Percentiles rank a stretch among this genome's conserved stretches.
Conservation (phyloP, 1,140 invertebrate species). For the Macrobrachium nipponense region DNA sequence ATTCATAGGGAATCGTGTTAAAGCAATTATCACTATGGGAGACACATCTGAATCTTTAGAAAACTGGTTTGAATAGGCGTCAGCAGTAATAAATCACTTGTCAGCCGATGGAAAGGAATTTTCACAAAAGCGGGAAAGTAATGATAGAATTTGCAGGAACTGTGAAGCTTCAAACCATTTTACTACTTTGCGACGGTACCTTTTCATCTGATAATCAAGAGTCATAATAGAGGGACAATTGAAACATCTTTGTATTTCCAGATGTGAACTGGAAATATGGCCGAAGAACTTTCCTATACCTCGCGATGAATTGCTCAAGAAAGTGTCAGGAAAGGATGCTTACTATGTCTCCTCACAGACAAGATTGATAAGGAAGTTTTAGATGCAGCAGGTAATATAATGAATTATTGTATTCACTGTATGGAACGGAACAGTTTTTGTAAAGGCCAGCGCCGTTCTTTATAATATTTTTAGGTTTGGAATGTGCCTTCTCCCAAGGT, state of each 20-base stretch:
- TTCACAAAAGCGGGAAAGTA: background rate
- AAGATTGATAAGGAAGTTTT: slow-evolving; percentile 87
- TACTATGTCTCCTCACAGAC: slow-evolving; percentile 87
- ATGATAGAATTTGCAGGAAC: slow-evolving; percentile 22
- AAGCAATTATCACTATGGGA: too few relatives aligned
- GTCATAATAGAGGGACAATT: too few relatives aligned
- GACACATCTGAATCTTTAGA: too few relatives aligned
- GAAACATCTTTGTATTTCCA: background rate
- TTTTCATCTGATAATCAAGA: background rate
- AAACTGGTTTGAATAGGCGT: too few relatives aligned
- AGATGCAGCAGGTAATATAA: slow-evolving; percentile 72
- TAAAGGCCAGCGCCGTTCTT: too few relatives aligned
- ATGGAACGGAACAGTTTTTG: too few relatives aligned
- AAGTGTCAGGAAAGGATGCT: slow-evolving; percentile 79
- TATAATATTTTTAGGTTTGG: too few relatives aligned
- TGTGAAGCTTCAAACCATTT: background rate
- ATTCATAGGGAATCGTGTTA: too few relatives aligned
- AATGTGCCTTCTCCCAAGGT: too few relatives aligned
- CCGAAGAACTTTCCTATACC: slow-evolving; percentile 76
- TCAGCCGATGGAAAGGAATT: too few relatives aligned
- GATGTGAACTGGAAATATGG: slow-evolving; percentile 81
- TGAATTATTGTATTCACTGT: slow-evolving; percentile 45
- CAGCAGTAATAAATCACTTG: too few relatives aligned
- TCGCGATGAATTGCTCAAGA: slow-evolving; percentile 77
- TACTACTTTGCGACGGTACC: too few relatives aligned